Conservation (phyloP, 2,797 vertebrate genomes). For the Buceros bicornis region DNA sequence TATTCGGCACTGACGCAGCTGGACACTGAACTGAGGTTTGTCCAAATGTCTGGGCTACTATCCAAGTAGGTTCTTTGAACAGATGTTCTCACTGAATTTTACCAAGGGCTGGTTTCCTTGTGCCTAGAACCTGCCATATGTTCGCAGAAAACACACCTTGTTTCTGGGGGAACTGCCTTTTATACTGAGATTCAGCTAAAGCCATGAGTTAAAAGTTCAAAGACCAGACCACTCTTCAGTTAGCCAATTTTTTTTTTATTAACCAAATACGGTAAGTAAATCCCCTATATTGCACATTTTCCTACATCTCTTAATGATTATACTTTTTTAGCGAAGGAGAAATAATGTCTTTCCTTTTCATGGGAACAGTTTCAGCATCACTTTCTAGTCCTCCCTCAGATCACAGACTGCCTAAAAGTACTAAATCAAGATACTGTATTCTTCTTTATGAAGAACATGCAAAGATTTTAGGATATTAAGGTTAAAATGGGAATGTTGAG, state of each 20-base stretch:
- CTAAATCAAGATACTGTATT: background rate
- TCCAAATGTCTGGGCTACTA: conserved; percentile 17
- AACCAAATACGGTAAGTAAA: background rate
- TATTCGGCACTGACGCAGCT: background rate
- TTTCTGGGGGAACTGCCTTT: background rate
- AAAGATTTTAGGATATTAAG: background rate
- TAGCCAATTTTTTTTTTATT: background rate
- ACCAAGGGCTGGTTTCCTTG: background rate
- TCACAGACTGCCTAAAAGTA: background rate
- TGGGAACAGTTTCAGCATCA: background rate
- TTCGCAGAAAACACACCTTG: background rate
- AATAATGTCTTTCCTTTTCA: background rate
- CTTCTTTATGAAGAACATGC: background rate
- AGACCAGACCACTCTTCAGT: background rate
- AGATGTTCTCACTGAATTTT: conserved; percentile 45
- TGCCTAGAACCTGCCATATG: conserved; percentile 24
- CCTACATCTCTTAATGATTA: background rate
- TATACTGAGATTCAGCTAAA: background rate
- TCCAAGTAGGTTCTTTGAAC: conserved; percentile 50
- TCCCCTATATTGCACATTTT: background rate
- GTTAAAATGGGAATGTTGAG: background rate
- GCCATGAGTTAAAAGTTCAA: background rate
- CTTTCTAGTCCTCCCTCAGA: background rate
- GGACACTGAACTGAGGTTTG: conserved; percentile 1
- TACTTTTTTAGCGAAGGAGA: background rate